Base-by-base conservation (phyloP, 2,888 invertebrate species). In the Laspeyria flexula region DNA sequence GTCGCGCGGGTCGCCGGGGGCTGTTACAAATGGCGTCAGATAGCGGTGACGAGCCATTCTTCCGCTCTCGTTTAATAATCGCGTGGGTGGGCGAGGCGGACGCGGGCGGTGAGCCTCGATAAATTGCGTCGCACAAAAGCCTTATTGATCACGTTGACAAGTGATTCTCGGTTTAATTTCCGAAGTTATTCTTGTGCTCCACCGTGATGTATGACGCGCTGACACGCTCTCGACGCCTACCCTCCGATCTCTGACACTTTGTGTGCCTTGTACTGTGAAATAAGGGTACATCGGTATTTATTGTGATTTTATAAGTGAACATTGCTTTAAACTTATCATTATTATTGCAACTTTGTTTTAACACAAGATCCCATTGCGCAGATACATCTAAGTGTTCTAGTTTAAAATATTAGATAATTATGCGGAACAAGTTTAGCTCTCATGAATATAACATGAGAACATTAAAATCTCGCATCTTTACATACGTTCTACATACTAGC, bases 1-100 rank as follows among this genome's bases (percentile, higher is more conserved):
- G 2, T 18, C 3, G 18, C 18, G 3, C 3, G 18, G 18, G 25
- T 25, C 7, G 25, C 25, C 30, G 11, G 30, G 12, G 30, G 27
- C 12, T 33, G 33, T 33, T 13, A 33, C 33, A 33, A 33, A 33
- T 33, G 33, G 15, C 33, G 33, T 7, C 33, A 33, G 33, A 33
- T 33, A 33, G 33, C 33, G 33, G 33, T 33, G 33, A 33, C 13
- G 33, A 33, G 33, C 13, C 33, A 33, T 33, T 33, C 33, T 33
- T 33, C 33, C 33, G 30, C 6, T 33, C 33, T 5, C 33, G 15
- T 33, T 33, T 33, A 33, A 33, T 33, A 33, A 33, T 15, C 33
- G 33, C 33, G 13, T 13, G 15, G 15, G 13, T 15, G 13, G 13
- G 15, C 9, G 13, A 33, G n/a, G n/a, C n/a, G n/a, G n/a, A n/a